These are phyloP conservation scores for Nymphalis io DNA, from an alignment of 1,140 invertebrate genomes.

Conservation along the genomic window DNA sequence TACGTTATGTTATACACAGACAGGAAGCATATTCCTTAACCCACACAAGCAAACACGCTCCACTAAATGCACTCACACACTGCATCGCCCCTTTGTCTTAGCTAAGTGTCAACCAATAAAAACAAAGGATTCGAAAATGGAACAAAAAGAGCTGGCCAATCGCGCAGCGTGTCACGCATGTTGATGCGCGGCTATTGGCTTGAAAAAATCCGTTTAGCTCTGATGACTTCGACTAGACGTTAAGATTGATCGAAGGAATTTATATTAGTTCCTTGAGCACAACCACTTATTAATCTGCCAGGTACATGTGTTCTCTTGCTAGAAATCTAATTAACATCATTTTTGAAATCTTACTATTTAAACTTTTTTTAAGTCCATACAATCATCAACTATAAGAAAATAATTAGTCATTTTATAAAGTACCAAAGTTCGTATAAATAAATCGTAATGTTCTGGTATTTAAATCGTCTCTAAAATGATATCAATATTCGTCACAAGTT, in stretches of 20 bases:
- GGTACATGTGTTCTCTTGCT: neutral
- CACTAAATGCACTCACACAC: constrained; percentile 65
- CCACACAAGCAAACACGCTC: constrained; percentile 37
- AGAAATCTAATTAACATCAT: neutral
- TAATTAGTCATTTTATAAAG: neutral
- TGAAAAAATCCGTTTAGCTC: constrained; percentile 78
- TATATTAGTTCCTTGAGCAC: constrained; percentile 44
- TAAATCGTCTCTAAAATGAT: neutral
- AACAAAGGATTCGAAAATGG: constrained; percentile 81
- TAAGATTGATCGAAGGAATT: constrained; percentile 72
- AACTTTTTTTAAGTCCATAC: no score
- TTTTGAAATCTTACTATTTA: no score
- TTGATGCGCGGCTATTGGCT: constrained; percentile 78
- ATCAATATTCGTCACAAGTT: constrained; percentile 35
- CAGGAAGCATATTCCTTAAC: constrained; percentile 62
- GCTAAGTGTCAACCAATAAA: constrained; percentile 81
- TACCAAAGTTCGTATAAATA: neutral
- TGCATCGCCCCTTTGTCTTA: constrained; percentile 78
- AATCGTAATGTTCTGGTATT: neutral
- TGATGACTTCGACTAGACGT: constrained; percentile 72
- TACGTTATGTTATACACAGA: constrained; percentile 48
- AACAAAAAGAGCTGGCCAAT: constrained; percentile 79
- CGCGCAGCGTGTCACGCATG: constrained; percentile 74
- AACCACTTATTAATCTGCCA: neutral
- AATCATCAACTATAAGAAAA: no score